phyloP scores from a whole-genome alignment of 2,797 vertebrate species.

The Karalla daura region DNA sequence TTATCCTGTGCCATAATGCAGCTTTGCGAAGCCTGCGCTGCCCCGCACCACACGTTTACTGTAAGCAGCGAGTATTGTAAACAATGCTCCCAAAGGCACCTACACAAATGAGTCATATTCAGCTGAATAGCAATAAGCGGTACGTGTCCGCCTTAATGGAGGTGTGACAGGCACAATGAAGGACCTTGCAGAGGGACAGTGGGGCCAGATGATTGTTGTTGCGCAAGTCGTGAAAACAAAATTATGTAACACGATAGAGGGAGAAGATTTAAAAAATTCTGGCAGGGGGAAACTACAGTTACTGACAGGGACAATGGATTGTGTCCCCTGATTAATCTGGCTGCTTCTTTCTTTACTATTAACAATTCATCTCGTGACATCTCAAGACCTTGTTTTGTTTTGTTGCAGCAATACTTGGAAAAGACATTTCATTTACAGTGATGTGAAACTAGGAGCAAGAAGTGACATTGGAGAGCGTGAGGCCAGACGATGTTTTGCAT shows the following conservation, averaged over 20 bases:
- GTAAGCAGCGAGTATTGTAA: slow-evolving; percentile 5
- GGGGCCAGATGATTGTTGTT: slow-evolving; percentile 2
- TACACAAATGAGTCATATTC: slow-evolving; percentile 27
- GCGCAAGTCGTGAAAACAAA: neutral
- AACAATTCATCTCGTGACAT: neutral
- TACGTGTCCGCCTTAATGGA: slow-evolving; percentile 26
- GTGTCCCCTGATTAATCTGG: neutral
- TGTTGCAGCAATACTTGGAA: too few species aligned
- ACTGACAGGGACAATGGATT: neutral
- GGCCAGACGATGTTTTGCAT: neutral
- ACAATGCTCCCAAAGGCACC: neutral
- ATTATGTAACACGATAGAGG: neutral
- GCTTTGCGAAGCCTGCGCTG: neutral
- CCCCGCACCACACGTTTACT: neutral
- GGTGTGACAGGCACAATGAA: slow-evolving; percentile 16
- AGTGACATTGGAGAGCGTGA: neutral
- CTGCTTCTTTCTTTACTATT: neutral
- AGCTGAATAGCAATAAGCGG: slow-evolving; percentile 35
- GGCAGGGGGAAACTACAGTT: neutral
- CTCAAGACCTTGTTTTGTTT: neutral
- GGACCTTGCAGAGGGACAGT: slow-evolving; percentile 12
- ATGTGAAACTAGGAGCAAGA: neutral
- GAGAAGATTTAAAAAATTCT: neutral
- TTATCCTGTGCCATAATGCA: neutral
- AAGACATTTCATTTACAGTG: neutral